Evolutionary conservation across 2,888 invertebrate genomes (phyloP).

Genomic region (Epicampocera succincta): DNA sequence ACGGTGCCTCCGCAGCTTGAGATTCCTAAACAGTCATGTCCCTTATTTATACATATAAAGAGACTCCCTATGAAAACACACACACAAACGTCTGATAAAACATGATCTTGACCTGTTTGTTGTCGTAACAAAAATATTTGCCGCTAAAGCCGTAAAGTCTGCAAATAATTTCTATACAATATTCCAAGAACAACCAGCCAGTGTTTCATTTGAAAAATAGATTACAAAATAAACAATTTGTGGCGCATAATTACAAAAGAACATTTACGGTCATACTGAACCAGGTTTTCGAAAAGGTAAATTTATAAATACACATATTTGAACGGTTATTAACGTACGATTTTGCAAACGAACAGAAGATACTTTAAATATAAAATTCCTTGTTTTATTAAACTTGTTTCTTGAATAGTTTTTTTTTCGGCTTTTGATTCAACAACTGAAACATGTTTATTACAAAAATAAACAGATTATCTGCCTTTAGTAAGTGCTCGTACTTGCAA

Average conservation of each 20-base stretch:
- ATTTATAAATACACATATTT: slow-evolving; percentile 37
- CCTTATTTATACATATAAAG: no score
- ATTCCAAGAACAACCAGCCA: no score
- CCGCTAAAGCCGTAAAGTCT: no score
- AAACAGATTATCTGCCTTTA: slow-evolving; percentile 45
- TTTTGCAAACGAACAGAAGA: slow-evolving; percentile 28
- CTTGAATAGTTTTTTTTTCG: background rate
- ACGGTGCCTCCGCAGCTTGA: no score
- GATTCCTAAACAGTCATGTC: no score
- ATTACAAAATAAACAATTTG: slow-evolving; percentile 18
- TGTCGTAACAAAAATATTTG: no score
- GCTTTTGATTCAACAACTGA: slow-evolving; percentile 21
- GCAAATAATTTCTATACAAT: no score
- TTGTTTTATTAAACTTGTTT: slow-evolving; percentile 58
- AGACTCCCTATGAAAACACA: no score
- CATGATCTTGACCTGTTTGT: no score
- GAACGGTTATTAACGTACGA: slow-evolving; percentile 15
- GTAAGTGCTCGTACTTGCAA: slow-evolving; percentile 13
- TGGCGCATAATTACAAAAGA: background rate
- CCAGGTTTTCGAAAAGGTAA: background rate
- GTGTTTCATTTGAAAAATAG: background rate
- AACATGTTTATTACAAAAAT: slow-evolving; percentile 49
- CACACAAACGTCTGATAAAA: no score
- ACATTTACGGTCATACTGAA: slow-evolving; percentile 1
- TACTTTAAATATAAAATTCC: slow-evolving; percentile 4